Conservation (phyloP, 2,797 vertebrate genomes). For the Gymnopithys bicolor region DNA sequence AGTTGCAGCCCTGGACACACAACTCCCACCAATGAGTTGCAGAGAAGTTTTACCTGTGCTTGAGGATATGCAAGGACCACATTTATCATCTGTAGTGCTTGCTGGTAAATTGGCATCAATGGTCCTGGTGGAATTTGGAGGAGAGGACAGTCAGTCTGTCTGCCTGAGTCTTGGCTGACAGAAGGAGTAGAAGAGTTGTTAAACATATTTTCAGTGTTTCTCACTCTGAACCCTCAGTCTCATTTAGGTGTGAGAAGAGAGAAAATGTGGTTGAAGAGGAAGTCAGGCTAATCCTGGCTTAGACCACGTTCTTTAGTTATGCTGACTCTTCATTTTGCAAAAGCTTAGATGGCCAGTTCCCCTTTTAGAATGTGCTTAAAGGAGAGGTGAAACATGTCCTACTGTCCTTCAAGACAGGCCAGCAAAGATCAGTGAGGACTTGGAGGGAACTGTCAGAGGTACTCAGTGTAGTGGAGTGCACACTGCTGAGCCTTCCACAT, state of each 20-base stretch:
- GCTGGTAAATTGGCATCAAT: not conserved
- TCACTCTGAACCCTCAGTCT: not conserved
- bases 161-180: not conserved
- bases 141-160: not conserved
- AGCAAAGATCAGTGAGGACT: not conserved
- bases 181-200: not conserved
- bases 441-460: not conserved
- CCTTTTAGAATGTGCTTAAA: not conserved
- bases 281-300: not conserved
- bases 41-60: not conserved
- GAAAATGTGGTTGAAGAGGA: not conserved
- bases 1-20: not conserved
- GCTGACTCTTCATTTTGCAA: not conserved
- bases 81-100: not conserved
- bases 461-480: accelerated
- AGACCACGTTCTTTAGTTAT: not conserved
- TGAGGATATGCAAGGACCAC: not conserved
- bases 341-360: not conserved
- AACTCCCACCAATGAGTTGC: not conserved
- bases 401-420: not conserved
- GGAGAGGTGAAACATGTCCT: not conserved
- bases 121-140: not conserved
- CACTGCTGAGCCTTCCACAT: not conserved
- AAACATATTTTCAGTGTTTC: not conserved
- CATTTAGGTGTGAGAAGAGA: not conserved